Percentiles rank a stretch among this genome's conserved stretches.
Conservation (phyloP, 2,797 vertebrate species). For the Hydrocynus forskahlii region DNA sequence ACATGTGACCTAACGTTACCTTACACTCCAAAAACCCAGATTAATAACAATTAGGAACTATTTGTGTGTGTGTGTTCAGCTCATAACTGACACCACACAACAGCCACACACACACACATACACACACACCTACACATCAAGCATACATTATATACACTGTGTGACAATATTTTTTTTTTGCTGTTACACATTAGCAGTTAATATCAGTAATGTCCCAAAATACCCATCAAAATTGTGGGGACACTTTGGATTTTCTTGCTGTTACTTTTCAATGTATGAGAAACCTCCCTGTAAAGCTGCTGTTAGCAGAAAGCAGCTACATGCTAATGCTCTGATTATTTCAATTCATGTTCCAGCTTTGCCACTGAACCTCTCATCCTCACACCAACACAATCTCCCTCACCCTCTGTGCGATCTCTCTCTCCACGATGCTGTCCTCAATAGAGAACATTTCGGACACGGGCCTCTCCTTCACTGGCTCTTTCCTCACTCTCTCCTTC, state of each 20-base stretch:
- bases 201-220: no score
- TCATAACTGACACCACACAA: neutral
- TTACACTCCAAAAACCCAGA: neutral
- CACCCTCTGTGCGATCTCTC: conserved; percentile 94
- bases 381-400: neutral
- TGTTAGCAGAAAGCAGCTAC: no score
- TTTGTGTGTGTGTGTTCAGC: neutral
- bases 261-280: no score
- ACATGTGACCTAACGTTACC: neutral
- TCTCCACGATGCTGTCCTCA: conserved; percentile 96
- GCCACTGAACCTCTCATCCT: neutral
- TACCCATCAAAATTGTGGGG: no score
- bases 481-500: conserved; percentile 94
- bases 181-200: no score
- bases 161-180: no score
- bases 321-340: no score
- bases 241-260: no score
- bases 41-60: neutral
- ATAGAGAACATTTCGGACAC: conserved; percentile 97
- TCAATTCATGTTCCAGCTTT: neutral
- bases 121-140: neutral
- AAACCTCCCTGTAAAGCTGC: no score
- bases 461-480: conserved; percentile 93
- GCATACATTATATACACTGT: no score
- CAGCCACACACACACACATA: neutral